Base-by-base conservation (phyloP, 1,140 invertebrate species). In the Nymphalis io region DNA sequence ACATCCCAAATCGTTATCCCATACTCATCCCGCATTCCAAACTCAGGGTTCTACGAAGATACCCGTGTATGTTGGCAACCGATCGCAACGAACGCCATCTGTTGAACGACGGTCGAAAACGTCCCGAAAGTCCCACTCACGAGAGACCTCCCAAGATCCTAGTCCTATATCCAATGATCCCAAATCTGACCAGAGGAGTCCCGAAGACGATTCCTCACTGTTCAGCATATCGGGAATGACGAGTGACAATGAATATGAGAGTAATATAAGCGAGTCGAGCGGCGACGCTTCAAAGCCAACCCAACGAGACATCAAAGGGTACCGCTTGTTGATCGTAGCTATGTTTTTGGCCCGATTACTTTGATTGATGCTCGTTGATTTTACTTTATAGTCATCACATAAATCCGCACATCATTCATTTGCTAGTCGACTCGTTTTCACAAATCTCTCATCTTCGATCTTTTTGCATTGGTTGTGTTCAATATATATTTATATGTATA, bases 161-260 rank as follows among this genome's bases (percentile, higher is more conserved):
- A 90, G 89, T 82, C 87, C 87, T 53, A 87, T 84, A 44, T 88
- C 85, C 87, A 81, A 83, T 72, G 85, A 87, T 70, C 88, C 87
- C 51, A 91, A 91, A 78, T 88, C 87, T 60, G 91, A 92, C 69
- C 92, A 92, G 80, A 85, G 92, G 75, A 91, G 88, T 84, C 92
- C 92, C 48, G 92, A 92, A 87, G 92, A 92, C 38, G 91, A 92
- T 80, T 92, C 92, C 74, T 92, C 92, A 62, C 81, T 92, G 58
- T 90, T 92, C 88, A 92, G 90, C 83, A 92, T 92, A 82, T 92
- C 92, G 60, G 91, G 91, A 84, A 92, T 92, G 84, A 92, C 91
- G 68, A 92, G 88, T 76, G 91, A 92, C 85, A 90, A 90, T 89
- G 88, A 91, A 83, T 90, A 83, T 76, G 89, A 91, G 59, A 90